phyloP scores from a whole-genome alignment of 2,113 vertebrate species.

The Percina caprodes region DNA sequence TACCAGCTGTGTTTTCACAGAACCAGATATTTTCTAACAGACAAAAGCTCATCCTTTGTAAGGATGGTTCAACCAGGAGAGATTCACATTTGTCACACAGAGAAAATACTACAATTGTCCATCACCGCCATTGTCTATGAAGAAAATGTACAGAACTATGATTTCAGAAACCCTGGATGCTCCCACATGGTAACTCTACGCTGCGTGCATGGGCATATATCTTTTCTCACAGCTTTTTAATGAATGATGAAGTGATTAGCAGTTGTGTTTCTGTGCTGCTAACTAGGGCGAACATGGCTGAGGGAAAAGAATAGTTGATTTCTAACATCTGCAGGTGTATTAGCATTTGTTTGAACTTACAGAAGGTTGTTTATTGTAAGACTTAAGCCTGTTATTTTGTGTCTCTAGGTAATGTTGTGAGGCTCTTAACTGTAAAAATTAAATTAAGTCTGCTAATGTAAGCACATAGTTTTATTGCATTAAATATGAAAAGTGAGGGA shows the following conservation, averaged over 20 bases:
- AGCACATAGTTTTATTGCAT: neutral
- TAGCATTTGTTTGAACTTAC: neutral
- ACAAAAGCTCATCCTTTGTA: neutral
- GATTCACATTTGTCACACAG: neutral
- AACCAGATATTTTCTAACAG: no score
- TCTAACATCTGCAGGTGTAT: neutral
- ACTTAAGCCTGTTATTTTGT: neutral
- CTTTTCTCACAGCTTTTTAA: slow-evolving; percentile 17
- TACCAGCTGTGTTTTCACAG: no score
- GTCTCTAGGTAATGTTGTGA: neutral
- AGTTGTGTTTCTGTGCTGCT: neutral
- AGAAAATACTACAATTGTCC: neutral
- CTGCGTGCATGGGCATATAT: neutral
- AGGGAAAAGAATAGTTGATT: neutral
- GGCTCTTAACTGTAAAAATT: neutral
- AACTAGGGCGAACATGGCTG: neutral
- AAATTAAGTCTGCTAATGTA: neutral
- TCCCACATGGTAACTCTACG: neutral
- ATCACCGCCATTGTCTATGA: neutral
- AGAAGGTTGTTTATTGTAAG: neutral
- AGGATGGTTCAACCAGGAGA: neutral
- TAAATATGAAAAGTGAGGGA: neutral
- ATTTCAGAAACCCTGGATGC: neutral
- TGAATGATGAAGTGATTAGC: slow-evolving; percentile 11
- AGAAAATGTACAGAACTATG: neutral